Conservation (phyloP, 2,888 invertebrate species). For the Plemyria rubiginata region DNA sequence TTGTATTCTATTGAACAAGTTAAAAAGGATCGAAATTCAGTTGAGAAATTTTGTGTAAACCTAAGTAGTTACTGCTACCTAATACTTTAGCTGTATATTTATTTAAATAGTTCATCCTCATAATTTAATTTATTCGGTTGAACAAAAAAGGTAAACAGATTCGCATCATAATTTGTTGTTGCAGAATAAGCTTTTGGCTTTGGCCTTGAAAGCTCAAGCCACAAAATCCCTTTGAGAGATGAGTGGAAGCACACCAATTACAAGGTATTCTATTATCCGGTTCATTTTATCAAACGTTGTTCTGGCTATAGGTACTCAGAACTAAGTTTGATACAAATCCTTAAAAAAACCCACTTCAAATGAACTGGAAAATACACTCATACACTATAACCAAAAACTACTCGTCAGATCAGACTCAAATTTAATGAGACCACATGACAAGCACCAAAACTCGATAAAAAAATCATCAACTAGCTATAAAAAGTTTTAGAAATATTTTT, state of each 20-base stretch:
- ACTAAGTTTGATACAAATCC: too few species aligned
- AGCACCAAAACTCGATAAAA: too few species aligned
- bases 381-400: too few species aligned
- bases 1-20: constrained; percentile 20
- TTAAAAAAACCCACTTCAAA: too few species aligned
- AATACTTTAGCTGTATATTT: not conserved
- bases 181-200: constrained; percentile 9
- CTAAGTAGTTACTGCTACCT: not conserved
- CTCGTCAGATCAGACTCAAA: too few species aligned
- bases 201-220: not conserved
- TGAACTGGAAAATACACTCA: too few species aligned
- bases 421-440: too few species aligned
- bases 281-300: too few species aligned
- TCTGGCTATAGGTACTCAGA: too few species aligned
- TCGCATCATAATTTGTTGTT: constrained; percentile 1
- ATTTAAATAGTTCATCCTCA: not conserved
- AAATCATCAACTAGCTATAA: too few species aligned
- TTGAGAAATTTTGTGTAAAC: constrained; percentile 22
- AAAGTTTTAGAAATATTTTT: too few species aligned
- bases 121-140: constrained; percentile 5
- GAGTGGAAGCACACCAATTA: not conserved
- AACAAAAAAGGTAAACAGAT: constrained; percentile 15
- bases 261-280: not conserved
- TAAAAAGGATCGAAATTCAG: constrained; percentile 31
- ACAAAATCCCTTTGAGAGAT: constrained; percentile 7